Conservation (phyloP, 92 coral and sea anemone genomes). For the Zoanthus sansibaricus region DNA sequence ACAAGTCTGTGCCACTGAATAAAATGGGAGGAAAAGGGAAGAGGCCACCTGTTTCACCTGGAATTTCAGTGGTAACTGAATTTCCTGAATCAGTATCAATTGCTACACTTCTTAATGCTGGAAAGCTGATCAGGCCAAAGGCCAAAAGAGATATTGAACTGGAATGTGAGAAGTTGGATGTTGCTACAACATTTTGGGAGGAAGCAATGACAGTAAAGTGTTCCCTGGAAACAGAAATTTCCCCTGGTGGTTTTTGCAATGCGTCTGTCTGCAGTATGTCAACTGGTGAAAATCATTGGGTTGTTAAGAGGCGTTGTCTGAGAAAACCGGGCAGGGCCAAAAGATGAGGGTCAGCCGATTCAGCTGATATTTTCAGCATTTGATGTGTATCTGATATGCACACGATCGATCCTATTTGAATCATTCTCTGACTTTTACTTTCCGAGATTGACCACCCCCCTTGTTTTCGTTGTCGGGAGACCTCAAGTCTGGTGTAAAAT, state of each 20-base stretch:
- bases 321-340: too few relatives aligned
- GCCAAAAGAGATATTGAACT: constrained; percentile 17
- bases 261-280: constrained; percentile 3
- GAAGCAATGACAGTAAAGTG: not conserved
- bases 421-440: too few relatives aligned
- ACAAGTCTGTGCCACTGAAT: constrained; percentile 9
- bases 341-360: too few relatives aligned
- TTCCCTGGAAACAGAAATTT: constrained; percentile 49
- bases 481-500: too few relatives aligned
- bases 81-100: constrained; percentile 52
- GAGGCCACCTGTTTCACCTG: constrained; percentile 15
- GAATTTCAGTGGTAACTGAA: constrained; percentile 16
- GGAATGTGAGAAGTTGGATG: not conserved
- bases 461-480: too few relatives aligned
- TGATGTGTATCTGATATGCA: too few relatives aligned
- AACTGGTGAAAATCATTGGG: constrained; percentile 45
- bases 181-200: constrained; percentile 2
- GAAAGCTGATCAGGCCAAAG: constrained; percentile 42
- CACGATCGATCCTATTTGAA: too few relatives aligned
- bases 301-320: constrained; percentile 6
- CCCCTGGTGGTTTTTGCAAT: constrained; percentile 57
- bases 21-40: constrained; percentile 34
- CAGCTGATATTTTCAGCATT: too few relatives aligned
- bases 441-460: too few relatives aligned
- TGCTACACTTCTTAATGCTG: constrained; percentile 29